Evolutionary conservation across 2,888 invertebrate genomes (phyloP).

Genomic region (Pyrocoelia pectoralis): DNA sequence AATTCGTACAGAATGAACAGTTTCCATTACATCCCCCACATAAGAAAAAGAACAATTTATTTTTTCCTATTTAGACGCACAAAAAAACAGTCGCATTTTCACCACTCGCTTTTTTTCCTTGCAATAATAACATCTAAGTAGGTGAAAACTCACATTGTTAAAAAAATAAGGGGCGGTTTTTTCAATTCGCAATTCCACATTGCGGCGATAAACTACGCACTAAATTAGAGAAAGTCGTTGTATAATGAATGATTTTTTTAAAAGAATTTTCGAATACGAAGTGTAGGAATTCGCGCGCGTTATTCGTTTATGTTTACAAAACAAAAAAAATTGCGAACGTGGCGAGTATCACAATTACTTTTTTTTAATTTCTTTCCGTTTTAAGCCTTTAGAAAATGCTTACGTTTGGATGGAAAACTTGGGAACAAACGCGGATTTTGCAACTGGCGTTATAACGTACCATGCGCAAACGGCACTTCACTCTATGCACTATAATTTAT

Average conservation of each 20-base stretch:
- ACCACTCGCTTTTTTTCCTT: slow-evolving; percentile 13
- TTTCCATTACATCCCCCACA: slow-evolving; percentile 54
- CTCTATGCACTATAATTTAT: slow-evolving; percentile 29
- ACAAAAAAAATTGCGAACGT: background rate
- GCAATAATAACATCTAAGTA: background rate
- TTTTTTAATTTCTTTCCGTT: slow-evolving; percentile 10
- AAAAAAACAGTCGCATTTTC: slow-evolving; percentile 25
- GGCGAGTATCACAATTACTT: slow-evolving; percentile 25
- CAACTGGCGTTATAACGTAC: slow-evolving; percentile 32
- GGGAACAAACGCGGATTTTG: slow-evolving; percentile 34
- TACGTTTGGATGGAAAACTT: slow-evolving; percentile 33
- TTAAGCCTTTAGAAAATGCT: slow-evolving; percentile 30
- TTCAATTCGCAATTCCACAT: slow-evolving; percentile 7
- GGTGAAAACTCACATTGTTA: background rate
- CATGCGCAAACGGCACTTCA: slow-evolving; percentile 36
- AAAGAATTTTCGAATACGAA: background rate
- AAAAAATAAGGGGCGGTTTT: slow-evolving; percentile 6
- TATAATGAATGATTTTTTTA: slow-evolving; percentile 15
- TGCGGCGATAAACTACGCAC: slow-evolving; percentile 23
- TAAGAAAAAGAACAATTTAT: slow-evolving; percentile 42
- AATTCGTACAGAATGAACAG: slow-evolving; percentile 59
- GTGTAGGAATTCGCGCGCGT: slow-evolving; percentile 2
- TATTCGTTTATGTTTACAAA: slow-evolving; percentile 8
- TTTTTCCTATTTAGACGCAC: slow-evolving; percentile 32
- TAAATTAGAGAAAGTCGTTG: slow-evolving; percentile 24